These are phyloP conservation scores for Neocrepidodera transversa DNA, from an alignment of 2,888 invertebrate species.

Conservation along the genomic window DNA sequence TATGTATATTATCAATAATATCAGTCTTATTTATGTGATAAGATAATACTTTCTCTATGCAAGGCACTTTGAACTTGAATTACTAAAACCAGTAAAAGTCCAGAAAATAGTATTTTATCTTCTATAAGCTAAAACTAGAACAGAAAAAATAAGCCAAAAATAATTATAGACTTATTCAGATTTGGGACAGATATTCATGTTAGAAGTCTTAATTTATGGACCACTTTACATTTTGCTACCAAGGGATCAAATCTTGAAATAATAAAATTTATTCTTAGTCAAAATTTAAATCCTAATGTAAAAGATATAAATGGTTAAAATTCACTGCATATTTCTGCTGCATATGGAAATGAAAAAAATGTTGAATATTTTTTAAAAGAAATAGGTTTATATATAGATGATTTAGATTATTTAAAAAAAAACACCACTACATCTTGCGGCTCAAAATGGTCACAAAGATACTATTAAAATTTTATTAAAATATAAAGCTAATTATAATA, in stretches of 20 bases:
- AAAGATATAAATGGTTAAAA: neutral
- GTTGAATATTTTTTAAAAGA: neutral
- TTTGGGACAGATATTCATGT: neutral
- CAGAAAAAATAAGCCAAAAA: too few species aligned
- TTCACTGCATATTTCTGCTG: neutral
- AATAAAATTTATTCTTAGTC: neutral
- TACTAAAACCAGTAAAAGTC: too few species aligned
- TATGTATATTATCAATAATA: too few species aligned
- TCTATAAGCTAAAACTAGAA: too few species aligned
- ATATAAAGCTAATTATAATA: neutral
- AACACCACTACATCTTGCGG: conserved; percentile 63
- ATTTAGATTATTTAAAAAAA: neutral
- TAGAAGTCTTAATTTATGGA: neutral
- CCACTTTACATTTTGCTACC: neutral
- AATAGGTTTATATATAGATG: neutral
- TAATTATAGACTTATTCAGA: too few species aligned
- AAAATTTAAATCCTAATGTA: neutral
- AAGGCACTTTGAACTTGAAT: too few species aligned
- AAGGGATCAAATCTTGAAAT: neutral
- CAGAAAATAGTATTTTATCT: too few species aligned
- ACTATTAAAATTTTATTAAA: conserved; percentile 4
- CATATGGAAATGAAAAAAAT: neutral
- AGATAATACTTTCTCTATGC: too few species aligned
- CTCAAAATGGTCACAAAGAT: conserved; percentile 60
- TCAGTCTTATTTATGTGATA: too few species aligned